Percentiles rank a stretch among this genome's conserved stretches.
These are phyloP conservation scores for Xestoiulus laeticollis DNA, from an alignment of 2,888 invertebrate genomes.

Conservation along the genomic window DNA sequence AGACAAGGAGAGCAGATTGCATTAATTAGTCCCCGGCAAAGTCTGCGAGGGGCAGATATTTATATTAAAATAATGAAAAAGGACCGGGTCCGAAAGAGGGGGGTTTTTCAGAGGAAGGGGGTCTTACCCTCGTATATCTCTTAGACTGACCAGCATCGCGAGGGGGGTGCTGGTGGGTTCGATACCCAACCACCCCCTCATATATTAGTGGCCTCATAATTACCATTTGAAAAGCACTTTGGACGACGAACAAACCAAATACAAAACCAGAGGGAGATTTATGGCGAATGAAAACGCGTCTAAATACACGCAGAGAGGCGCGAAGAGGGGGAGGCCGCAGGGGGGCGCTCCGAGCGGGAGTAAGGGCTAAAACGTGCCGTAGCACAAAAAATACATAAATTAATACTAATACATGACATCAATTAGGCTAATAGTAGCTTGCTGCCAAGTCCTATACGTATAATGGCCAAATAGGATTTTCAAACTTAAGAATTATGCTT, in stretches of 20 bases:
- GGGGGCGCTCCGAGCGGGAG: not conserved
- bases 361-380: not conserved
- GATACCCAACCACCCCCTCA: not conserved
- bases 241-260: constrained; percentile 20
- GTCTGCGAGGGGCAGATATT: constrained; percentile 31
- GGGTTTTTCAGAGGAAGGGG: not conserved
- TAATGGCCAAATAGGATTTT: not conserved
- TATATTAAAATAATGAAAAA: constrained; percentile 8
- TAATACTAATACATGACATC: not conserved
- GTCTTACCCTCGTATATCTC: not conserved
- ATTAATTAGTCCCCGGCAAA: constrained; percentile 29
- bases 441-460: not conserved
- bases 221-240: constrained; percentile 37
- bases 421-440: not conserved
- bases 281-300: not conserved
- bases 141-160: constrained; percentile 10
- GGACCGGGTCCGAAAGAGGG: not conserved
- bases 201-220: constrained; percentile 21
- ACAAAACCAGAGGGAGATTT: constrained; percentile 27
- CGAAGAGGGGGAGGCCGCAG: not conserved
- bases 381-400: not conserved
- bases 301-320: not conserved
- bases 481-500: constrained; percentile 2
- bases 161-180: not conserved
- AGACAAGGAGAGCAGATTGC: constrained; percentile 33